Evolutionary conservation across 2,888 invertebrate species (phyloP), one percentile per base, ranked within the genome.

Genomic region (Hirtodrosophila duncani): DNA sequence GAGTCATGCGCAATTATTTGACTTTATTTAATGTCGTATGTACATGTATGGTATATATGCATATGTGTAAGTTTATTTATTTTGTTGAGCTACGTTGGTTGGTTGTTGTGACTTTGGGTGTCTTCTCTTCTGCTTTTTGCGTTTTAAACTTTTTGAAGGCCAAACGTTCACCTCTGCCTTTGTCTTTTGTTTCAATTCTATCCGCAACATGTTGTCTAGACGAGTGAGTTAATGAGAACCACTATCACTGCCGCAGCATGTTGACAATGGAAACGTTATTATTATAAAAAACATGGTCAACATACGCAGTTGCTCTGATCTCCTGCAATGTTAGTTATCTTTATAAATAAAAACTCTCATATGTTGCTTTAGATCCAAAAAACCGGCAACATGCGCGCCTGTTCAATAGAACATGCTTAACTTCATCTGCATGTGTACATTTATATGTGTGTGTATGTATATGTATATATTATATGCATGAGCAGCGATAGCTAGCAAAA

Each of bases 91-190:
- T 36, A 41, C 30, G 43, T 44, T 56, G 17, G 14, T 21, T 52
- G 31, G 8, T 55, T 45, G 31, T 34, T 39, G 33, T 4, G 3
- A 16, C 10, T 8, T 37, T 17, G 49, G 30, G 43, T 48, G 9
- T 31, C 37, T 51, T 50, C 52, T 69, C 51, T 65, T 67, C 49
- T 63, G 55, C 41, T 66, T 62, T 45, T 61, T 68, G 55, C 57
- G 60, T 58, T 61, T 69, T 71, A 58, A 67, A 69, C 55, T 63
- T 70, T 71, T 66, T 68, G 72, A 77, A 74, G 74, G 74, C 72
- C 72, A 74, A 70, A 41, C 58, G 58, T 66, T 70, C 56, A 70
- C 68, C 62, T 70, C 57, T 57, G 45, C 37, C 21, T 10, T 27
- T 3, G 17, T 30, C 33, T 53, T 61, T 50, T 59, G 44, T 42